These are phyloP conservation scores for Acanthosepion lycidas DNA, from an alignment of 2,888 invertebrate species.

Conservation along the genomic window DNA sequence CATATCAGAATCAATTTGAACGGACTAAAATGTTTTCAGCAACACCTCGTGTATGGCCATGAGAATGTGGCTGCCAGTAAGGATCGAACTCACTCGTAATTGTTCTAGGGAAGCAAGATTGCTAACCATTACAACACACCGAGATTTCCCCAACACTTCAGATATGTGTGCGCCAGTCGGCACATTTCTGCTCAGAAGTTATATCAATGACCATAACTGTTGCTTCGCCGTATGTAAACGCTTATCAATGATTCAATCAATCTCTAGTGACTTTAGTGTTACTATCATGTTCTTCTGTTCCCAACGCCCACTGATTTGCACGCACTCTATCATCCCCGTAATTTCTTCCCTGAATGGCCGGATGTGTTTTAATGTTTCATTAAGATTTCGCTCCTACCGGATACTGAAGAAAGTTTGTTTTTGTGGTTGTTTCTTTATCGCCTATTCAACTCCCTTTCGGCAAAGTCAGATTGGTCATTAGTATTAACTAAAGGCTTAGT, in stretches of 20 bases:
- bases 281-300: not conserved
- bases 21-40: no score
- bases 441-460: not conserved
- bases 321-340: not conserved
- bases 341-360: not conserved
- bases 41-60: no score
- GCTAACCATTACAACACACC: no score
- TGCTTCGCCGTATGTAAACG: not conserved
- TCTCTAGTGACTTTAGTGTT: not conserved
- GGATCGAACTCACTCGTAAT: no score
- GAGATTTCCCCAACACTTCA: no score
- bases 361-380: conserved; percentile 33
- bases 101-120: no score
- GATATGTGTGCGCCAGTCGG: not conserved
- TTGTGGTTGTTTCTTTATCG: not conserved
- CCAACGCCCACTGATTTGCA: not conserved
- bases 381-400: conserved; percentile 18
- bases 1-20: no score
- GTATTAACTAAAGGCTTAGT: not conserved
- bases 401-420: not conserved
- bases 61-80: no score
- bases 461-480: not conserved
- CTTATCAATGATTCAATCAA: conserved; percentile 33
- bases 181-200: no score
- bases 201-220: not conserved